These are phyloP conservation scores for Meteorus colon DNA, from an alignment of 2,888 invertebrate species.

Conservation along the genomic window DNA sequence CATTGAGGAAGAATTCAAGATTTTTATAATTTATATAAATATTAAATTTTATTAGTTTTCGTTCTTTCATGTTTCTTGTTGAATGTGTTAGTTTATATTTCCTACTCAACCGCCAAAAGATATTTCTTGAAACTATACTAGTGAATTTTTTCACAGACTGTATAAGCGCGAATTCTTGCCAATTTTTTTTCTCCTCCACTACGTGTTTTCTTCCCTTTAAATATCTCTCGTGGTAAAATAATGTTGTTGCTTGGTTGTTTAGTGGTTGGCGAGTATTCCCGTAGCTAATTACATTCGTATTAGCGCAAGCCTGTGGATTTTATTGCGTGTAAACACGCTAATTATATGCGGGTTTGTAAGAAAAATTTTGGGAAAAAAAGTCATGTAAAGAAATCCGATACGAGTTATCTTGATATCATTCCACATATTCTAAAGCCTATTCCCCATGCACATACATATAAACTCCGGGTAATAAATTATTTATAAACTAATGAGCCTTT, in stretches of 20 bases:
- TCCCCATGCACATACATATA: neutral
- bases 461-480: neutral
- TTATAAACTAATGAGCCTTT: constrained; percentile 1
- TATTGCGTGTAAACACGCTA: constrained; percentile 57
- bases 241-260: neutral
- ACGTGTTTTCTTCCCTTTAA: constrained; percentile 15
- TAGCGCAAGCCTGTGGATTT: constrained; percentile 41
- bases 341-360: constrained; percentile 45
- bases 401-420: constrained; percentile 3
- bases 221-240: constrained; percentile 24
- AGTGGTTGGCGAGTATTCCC: constrained; percentile 2
- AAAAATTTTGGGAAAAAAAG: constrained; percentile 16
- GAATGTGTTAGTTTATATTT: neutral
- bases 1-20: constrained; percentile 1
- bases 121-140: no score
- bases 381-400: neutral
- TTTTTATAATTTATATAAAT: constrained; percentile 13
- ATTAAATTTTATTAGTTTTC: neutral
- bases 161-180: no score
- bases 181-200: no score
- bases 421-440: neutral
- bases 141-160: no score
- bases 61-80: constrained; percentile 5
- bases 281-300: constrained; percentile 46
- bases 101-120: no score